These are phyloP conservation scores for Zophobas atratus DNA, from an alignment of 1,140 invertebrate genomes.

Conservation along the genomic window DNA sequence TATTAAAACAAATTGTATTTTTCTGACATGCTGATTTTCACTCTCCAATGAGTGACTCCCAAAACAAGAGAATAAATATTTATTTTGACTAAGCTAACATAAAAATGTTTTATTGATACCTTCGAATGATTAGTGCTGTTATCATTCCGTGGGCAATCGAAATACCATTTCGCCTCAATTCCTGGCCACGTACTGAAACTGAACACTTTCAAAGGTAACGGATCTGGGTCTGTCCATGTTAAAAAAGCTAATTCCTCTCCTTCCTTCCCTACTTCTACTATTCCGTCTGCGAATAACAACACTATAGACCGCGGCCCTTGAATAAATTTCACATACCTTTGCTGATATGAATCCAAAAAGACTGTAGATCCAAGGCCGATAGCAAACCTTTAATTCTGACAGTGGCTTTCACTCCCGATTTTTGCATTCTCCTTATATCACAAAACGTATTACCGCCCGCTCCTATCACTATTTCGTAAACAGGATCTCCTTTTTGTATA, in stretches of 20 bases:
- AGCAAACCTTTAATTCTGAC: constrained; percentile 70
- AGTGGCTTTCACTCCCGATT: constrained; percentile 69
- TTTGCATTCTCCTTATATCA: constrained; percentile 72
- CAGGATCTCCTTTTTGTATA: constrained; percentile 67
- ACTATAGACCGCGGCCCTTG: constrained; percentile 49
- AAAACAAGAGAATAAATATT: too few species aligned
- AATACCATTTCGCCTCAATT: constrained; percentile 73
- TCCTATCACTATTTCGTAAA: constrained; percentile 77
- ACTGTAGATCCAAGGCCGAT: constrained; percentile 69
- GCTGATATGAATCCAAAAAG: constrained; percentile 73
- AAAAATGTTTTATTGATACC: neutral
- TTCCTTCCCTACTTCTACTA: constrained; percentile 72
- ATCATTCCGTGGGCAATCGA: constrained; percentile 69
- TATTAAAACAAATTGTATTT: too few species aligned
- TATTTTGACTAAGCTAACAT: too few species aligned
- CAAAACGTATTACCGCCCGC: constrained; percentile 74
- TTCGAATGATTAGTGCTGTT: constrained; percentile 49
- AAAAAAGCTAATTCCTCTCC: constrained; percentile 71
- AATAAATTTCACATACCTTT: constrained; percentile 65
- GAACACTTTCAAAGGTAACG: constrained; percentile 71
- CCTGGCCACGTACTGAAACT: constrained; percentile 75
- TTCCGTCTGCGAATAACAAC: constrained; percentile 66
- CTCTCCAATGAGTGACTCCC: too few species aligned
- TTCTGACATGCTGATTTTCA: too few species aligned
- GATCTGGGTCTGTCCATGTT: constrained; percentile 70